These are phyloP conservation scores for Pandemis cinnamomeana DNA, from an alignment of 2,888 invertebrate genomes.

Conservation along the genomic window DNA sequence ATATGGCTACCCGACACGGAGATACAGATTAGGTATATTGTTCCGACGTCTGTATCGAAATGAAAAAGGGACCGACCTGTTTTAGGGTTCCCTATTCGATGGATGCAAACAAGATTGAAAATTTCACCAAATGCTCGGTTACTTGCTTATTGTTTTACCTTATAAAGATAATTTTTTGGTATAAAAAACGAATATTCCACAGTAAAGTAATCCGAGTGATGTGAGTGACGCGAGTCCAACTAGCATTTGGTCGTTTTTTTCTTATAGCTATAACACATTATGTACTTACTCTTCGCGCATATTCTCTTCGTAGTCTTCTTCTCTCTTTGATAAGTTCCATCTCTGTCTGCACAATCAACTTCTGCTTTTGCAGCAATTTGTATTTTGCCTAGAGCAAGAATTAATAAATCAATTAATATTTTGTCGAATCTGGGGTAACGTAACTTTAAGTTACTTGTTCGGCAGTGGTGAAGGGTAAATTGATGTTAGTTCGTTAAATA, in stretches of 20 bases:
- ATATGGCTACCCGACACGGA: not conserved
- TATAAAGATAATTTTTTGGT: no score
- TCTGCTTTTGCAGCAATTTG: slow-evolving; percentile 41
- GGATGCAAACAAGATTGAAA: not conserved
- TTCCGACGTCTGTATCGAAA: not conserved
- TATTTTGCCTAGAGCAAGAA: slow-evolving; percentile 42
- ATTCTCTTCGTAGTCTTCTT: slow-evolving; percentile 31
- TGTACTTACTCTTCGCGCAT: not conserved
- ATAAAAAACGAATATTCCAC: no score
- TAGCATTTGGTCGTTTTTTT: not conserved
- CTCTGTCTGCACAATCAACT: slow-evolving; percentile 40
- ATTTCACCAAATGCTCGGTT: no score
- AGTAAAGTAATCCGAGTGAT: not conserved
- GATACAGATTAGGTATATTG: not conserved
- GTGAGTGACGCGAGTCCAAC: no score
- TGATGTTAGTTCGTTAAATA: no score
- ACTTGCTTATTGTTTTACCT: no score
- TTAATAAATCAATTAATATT: not conserved
- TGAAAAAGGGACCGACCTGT: not conserved
- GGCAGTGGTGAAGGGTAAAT: no score
- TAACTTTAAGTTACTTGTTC: not conserved
- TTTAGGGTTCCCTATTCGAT: not conserved
- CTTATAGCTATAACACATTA: not conserved
- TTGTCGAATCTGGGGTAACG: not conserved
- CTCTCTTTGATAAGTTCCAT: slow-evolving; percentile 37